A percentile compares a stretch with the other conserved stretches of the same genome.
These are phyloP conservation scores for Crotophaga sulcirostris DNA, from an alignment of 2,113 vertebrate species.

Conservation along the genomic window DNA sequence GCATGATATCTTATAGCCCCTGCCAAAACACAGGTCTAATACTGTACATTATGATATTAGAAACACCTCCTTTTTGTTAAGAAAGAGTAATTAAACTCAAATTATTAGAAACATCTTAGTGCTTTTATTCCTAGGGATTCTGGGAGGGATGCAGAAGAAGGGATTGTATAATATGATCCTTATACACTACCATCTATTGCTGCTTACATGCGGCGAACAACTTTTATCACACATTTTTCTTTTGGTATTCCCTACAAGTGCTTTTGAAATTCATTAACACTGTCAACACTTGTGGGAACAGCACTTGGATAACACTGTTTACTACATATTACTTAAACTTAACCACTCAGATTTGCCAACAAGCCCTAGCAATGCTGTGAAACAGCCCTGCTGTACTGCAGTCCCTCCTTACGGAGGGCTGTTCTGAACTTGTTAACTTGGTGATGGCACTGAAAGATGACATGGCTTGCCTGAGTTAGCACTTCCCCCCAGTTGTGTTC, in stretches of 20 bases:
- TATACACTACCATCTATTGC: background rate
- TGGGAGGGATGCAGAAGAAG: background rate
- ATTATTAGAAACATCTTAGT: background rate
- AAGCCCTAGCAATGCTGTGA: background rate
- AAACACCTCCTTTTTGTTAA: background rate
- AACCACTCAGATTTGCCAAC: background rate
- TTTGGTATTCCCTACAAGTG: background rate
- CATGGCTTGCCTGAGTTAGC: background rate
- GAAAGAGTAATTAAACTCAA: background rate
- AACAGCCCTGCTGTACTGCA: background rate
- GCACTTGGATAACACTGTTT: slow-evolving; percentile 8
- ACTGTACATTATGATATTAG: background rate
- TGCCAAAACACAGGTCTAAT: background rate
- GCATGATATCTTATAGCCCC: background rate
- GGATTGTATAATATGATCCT: background rate
- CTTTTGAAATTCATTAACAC: background rate
- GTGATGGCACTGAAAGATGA: background rate
- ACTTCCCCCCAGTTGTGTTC: background rate
- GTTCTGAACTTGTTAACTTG: background rate
- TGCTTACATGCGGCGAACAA: background rate
- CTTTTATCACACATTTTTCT: background rate
- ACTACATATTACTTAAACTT: background rate
- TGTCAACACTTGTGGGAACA: background rate
- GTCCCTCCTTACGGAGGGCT: background rate
- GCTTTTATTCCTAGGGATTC: background rate